Conservation (phyloP, 2,113 vertebrate genomes). For the Calidris pugnax region DNA sequence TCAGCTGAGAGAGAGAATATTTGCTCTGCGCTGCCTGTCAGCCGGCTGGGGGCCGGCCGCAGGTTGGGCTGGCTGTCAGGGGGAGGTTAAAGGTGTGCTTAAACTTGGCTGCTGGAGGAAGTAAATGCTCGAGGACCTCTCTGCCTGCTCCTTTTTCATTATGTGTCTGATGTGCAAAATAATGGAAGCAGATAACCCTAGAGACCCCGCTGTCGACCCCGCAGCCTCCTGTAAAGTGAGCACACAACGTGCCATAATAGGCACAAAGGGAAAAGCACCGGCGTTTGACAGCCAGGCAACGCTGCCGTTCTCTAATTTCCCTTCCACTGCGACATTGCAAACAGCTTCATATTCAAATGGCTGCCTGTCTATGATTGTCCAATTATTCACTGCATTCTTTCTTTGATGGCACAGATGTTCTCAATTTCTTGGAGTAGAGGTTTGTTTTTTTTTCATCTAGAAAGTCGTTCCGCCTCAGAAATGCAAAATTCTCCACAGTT, state of each 20-base stretch:
- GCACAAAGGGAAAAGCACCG: slow-evolving; percentile 22
- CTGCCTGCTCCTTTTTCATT: not conserved
- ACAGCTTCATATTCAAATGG: slow-evolving; percentile 73
- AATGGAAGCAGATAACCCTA: slow-evolving; percentile 21
- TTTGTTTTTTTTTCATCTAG: slow-evolving; percentile 51
- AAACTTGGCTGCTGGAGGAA: not conserved
- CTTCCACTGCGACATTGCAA: slow-evolving; percentile 55
- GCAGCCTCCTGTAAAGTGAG: not conserved
- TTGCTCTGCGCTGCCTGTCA: not conserved
- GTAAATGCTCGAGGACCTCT: not conserved
- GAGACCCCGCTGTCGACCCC: fast-evolving
- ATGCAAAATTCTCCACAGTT: slow-evolving; percentile 76
- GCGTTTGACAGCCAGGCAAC: not conserved
- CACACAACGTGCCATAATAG: not conserved
- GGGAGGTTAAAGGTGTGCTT: not conserved
- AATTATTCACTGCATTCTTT: slow-evolving; percentile 79
- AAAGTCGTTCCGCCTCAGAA: slow-evolving; percentile 74
- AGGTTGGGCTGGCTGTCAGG: not conserved
- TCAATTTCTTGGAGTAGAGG: slow-evolving; percentile 77
- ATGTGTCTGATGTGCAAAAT: not conserved
- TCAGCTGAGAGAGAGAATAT: not conserved
- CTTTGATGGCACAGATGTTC: slow-evolving; percentile 83
- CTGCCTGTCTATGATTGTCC: slow-evolving; percentile 79
- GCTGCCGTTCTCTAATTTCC: slow-evolving; percentile 30
- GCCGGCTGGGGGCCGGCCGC: not conserved